Evolutionary conservation across 2,113 vertebrate species (phyloP).

Genomic region (Lagopus muta): DNA sequence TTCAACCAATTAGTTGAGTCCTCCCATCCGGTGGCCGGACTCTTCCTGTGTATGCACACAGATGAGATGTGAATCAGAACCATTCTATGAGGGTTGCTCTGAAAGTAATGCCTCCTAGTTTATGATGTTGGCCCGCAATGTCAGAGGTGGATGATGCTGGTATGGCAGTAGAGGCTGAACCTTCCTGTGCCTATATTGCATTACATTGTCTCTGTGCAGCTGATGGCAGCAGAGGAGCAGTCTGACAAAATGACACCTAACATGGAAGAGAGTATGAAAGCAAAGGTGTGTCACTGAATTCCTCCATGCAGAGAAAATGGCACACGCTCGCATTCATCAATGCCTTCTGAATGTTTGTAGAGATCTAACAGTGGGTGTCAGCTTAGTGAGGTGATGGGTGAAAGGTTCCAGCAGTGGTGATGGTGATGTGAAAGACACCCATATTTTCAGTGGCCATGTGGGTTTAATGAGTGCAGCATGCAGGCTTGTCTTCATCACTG

Average conservation of each 20-base stretch:
- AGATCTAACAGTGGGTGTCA: not conserved
- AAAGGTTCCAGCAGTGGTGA: no score
- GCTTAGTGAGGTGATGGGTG: not conserved
- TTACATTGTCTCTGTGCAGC: not conserved
- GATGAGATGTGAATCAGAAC: not conserved
- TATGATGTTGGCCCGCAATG: not conserved
- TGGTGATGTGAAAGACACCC: not conserved
- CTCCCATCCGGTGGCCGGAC: constrained; percentile 49
- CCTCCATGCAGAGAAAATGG: no score
- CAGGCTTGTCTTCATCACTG: not conserved
- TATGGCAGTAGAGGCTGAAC: not conserved
- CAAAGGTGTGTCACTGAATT: not conserved
- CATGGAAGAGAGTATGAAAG: not conserved
- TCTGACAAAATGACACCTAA: not conserved
- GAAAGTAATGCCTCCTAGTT: not conserved
- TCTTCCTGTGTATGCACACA: not conserved
- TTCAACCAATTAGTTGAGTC: constrained; percentile 59
- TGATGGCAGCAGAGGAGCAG: not conserved
- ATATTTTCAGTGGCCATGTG: not conserved
- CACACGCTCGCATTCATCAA: not conserved
- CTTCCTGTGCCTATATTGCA: not conserved
- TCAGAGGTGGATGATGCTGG: no score
- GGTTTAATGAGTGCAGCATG: not conserved
- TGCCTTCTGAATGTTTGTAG: not conserved
- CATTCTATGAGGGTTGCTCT: not conserved